Base-by-base conservation (phyloP, 2,113 vertebrate species). In the Strix aluco region DNA sequence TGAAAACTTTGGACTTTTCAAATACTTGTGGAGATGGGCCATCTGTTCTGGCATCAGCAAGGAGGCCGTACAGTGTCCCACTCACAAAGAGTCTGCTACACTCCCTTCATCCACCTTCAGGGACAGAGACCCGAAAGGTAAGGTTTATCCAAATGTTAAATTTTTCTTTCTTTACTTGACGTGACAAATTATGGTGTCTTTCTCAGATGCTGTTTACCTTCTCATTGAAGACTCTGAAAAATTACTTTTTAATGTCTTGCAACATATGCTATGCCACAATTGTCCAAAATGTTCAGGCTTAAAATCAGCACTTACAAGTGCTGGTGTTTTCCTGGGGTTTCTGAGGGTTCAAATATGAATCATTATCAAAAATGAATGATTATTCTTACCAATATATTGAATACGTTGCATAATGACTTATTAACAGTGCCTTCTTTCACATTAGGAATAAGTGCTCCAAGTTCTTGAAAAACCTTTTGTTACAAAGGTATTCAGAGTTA, bases 1-100 rank as follows among this genome's bases (percentile, higher is more conserved):
- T 95, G 65, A 93, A 97, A 94, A 51, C 69, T 14, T 94, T 54
- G 29, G 94, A 92, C 85, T 74, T 80, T 29, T 94, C 91, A 36
- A 92, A 81, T 77, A 66, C 69, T 80, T 96, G 73, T 94, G 91
- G 89, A 79, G 96, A 98, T 73, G 91, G 86, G 6, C 85, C 90
- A 87, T 47, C 95, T 71, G n/a, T 79, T 77, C 59, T 58, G 59
- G 71, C 73, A 73, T 84, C 81, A 61, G 85, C 81, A 73, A 97
- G 94, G 90, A 98, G 99, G 81, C 98, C 98, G 11, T 98, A 97
- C 65, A 98, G 98, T 73, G 98, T 98, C 21, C 98, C 99, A 34
- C 94, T 98, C 80, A 97, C 97, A 54, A 94, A 93, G 71, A 95
- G 7, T 32, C 66, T 97, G 88, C 74, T 94, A 15, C 72, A 40